These are phyloP conservation scores for Tauraco erythrolophus DNA, from an alignment of 2,113 vertebrate species.

Conservation along the genomic window DNA sequence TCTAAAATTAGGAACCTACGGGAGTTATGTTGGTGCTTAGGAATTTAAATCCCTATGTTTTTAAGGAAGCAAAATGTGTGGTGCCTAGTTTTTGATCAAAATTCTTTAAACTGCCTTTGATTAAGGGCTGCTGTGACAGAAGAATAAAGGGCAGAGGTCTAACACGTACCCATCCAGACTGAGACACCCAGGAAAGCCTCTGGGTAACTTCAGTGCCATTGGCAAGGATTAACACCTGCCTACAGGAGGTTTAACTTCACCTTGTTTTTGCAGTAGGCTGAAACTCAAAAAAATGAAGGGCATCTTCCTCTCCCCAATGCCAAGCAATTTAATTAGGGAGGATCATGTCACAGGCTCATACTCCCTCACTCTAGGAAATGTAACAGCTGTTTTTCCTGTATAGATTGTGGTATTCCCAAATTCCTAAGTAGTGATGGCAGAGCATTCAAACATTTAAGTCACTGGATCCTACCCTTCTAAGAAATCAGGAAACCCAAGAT, in stretches of 20 bases:
- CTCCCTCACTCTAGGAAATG: constrained; percentile 53
- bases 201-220: rapidly evolving
- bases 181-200: neutral
- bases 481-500: constrained; percentile 36
- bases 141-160: neutral
- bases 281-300: constrained; percentile 9
- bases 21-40: neutral
- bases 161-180: neutral
- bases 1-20: neutral
- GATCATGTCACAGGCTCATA: neutral
- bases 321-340: constrained; percentile 34
- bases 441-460: neutral
- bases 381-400: constrained; percentile 32
- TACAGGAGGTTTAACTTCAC: neutral
- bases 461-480: constrained; percentile 24
- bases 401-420: constrained; percentile 30
- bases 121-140: neutral
- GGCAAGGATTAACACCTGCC: neutral
- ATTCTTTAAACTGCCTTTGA: neutral
- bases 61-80: neutral
- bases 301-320: neutral
- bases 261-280: constrained; percentile 1
- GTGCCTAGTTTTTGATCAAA: neutral
- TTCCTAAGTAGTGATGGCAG: constrained; percentile 9
- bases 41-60: neutral